These are phyloP conservation scores for Margarornis squamiger DNA, from an alignment of 2,797 vertebrate genomes.

Conservation along the genomic window DNA sequence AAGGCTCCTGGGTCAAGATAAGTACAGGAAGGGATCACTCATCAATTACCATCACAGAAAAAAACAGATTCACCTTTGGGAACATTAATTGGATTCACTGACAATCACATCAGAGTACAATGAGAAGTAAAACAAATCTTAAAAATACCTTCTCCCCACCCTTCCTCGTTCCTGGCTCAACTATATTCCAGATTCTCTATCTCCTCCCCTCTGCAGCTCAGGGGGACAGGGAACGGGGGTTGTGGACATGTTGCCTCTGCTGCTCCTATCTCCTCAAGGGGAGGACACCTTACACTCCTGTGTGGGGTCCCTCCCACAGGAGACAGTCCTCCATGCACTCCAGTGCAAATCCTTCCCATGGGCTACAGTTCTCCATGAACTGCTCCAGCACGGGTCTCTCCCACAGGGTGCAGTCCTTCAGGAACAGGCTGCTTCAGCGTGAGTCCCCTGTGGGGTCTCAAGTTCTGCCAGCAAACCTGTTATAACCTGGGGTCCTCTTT, in stretches of 20 bases:
- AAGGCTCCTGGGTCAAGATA: not conserved
- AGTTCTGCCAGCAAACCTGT: not conserved
- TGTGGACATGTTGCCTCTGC: accelerated
- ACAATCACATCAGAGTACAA: not conserved
- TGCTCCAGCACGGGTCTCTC: not conserved
- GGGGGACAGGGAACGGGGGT: not conserved
- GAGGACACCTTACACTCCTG: not conserved
- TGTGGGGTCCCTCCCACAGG: not conserved
- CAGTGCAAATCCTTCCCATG: not conserved
- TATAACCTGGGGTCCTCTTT: not conserved
- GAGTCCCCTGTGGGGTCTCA: not conserved
- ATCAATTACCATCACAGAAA: not conserved
- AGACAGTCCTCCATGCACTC: not conserved
- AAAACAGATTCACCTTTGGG: not conserved
- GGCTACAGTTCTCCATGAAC: not conserved
- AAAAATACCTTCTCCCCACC: not conserved
- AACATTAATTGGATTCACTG: not conserved
- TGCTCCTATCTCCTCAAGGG: not conserved
- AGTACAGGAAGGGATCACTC: not conserved
- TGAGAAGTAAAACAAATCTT: not conserved
- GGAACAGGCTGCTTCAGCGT: not conserved
- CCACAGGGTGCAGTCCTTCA: not conserved
- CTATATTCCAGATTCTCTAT: not conserved
- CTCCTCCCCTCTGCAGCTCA: not conserved
- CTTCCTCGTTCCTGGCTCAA: not conserved